Evolutionary conservation across 92 coral and sea anemone genomes (phyloP), one percentile per base, ranked within the genome.

Genomic region (Palythoa heliodiscus): DNA sequence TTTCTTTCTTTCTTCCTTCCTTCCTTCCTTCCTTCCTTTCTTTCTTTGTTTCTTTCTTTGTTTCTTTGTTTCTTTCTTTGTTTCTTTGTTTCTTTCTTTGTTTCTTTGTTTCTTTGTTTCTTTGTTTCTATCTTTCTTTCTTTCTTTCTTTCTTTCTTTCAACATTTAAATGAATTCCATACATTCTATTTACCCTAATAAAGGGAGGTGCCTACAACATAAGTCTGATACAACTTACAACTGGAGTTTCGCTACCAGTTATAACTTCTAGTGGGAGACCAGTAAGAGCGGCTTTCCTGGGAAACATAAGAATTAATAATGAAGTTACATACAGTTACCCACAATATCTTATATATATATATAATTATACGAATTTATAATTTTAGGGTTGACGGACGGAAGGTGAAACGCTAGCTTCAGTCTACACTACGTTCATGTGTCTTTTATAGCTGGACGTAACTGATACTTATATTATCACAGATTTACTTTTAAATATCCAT

Each of bases 251-350:
- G 53, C 96, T 93, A 77, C 91, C 93, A 17, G 82, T 61, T 53
- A 93, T 93, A 23, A 93, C 84, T 91, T 91, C 89, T 12, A 91
- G 71, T 63, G 96, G 93, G 60, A 93, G 82, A 7, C 96, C 96
- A 7, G 96, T 91, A 24, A 93, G 87, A 4, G 91, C 91, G 22
- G 93, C 89, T 82, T 93, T 93, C 81, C 96, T 93, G 76, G 48
- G 17, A 57, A 77, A 25, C 68, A 25, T 11, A 37, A 43, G 52
- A n/a, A n/a, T n/a, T n/a, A 11, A 20, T 7, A 69, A 87, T 66
- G 35, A 23, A 35, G 81, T 43, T 3, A 37, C 12, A 58, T 19
- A 14, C 12, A 58, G 64, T 11, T 19, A 14, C 19, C 9, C 9
- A 43, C 50, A 43, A 43, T 43, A 43, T 43, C 3, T 43, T 0